Conservation (phyloP, 1,140 invertebrate genomes). For the Megalopta genalis region DNA sequence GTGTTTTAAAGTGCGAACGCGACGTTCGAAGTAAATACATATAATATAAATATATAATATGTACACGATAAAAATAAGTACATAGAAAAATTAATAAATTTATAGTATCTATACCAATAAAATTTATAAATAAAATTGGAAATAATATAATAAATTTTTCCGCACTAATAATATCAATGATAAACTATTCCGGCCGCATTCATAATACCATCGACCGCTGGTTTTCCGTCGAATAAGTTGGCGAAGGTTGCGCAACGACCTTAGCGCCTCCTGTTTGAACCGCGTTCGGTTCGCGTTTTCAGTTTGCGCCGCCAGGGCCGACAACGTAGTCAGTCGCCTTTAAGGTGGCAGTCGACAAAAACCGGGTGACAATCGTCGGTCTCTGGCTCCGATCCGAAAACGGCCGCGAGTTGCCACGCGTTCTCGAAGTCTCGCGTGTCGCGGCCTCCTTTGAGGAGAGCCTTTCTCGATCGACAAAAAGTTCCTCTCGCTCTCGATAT, state of each 20-base stretch:
- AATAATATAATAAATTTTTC: too few species aligned
- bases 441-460: background rate
- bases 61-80: too few species aligned
- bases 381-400: background rate
- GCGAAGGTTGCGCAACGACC: conserved; percentile 12
- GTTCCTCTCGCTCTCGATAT: conserved; percentile 19
- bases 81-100: too few species aligned
- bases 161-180: too few species aligned
- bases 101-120: too few species aligned
- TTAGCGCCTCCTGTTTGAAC: background rate
- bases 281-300: conserved; percentile 30
- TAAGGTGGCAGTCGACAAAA: conserved; percentile 25
- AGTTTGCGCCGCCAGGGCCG: conserved; percentile 12
- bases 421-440: background rate
- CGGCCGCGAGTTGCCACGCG: background rate
- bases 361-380: conserved; percentile 22
- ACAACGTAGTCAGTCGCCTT: conserved; percentile 29
- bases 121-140: too few species aligned
- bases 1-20: too few species aligned
- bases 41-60: too few species aligned
- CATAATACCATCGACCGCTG: background rate
- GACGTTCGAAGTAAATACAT: too few species aligned
- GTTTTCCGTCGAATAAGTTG: conserved; percentile 16
- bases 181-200: background rate
- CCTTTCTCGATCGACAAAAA: background rate